Evolutionary conservation across 2,797 vertebrate genomes (phyloP).

Genomic region (Prionace glauca): DNA sequence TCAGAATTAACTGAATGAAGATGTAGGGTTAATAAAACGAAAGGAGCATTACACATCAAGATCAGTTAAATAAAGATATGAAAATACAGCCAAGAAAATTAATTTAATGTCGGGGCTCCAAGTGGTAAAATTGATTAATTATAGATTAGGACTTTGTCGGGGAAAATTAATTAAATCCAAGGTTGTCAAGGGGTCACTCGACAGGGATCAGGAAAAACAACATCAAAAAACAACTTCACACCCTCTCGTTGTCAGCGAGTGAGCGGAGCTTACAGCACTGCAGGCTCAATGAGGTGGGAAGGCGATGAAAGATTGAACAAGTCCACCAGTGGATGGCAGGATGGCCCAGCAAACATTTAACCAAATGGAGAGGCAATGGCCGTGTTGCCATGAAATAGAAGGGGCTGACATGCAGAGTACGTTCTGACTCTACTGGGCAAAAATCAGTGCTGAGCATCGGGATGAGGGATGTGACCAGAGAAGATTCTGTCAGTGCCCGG

Average conservation of each 20-base stretch:
- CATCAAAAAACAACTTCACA: neutral
- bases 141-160: neutral
- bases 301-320: neutral
- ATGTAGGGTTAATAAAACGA: neutral
- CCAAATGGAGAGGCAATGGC: neutral
- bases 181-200: neutral
- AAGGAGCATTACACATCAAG: neutral
- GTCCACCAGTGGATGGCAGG: neutral
- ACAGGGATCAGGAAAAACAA: neutral
- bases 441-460: neutral
- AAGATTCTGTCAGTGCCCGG: neutral
- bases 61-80: neutral
- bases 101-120: neutral
- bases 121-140: neutral
- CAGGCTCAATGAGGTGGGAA: neutral
- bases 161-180: neutral
- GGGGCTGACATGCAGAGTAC: neutral
- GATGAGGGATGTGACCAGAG: neutral
- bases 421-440: neutral
- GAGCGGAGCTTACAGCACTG: neutral
- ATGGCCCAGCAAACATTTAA: neutral
- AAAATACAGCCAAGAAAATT: neutral
- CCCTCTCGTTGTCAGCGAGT: neutral
- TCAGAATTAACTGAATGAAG: neutral
- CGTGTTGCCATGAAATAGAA: neutral